Evolutionary conservation across 2,888 invertebrate genomes (phyloP).

Genomic region (Abrostola triplasia): DNA sequence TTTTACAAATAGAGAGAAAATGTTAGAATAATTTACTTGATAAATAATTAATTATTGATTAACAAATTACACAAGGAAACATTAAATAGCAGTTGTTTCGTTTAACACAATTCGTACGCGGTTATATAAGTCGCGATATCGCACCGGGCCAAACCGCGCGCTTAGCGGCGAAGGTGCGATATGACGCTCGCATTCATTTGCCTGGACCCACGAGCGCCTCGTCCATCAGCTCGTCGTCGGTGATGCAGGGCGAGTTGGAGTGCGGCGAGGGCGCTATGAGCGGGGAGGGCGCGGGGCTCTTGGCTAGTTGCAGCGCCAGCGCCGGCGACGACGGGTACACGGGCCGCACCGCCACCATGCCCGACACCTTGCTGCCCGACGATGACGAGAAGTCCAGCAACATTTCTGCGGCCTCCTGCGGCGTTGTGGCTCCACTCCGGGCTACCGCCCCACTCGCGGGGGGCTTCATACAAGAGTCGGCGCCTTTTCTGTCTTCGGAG

Average conservation of each 20-base stretch:
- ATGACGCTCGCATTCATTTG: conserved; percentile 85
- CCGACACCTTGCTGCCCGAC: conserved; percentile 87
- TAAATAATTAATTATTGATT: conserved; percentile 48
- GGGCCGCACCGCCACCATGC: conserved; percentile 87
- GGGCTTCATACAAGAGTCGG: conserved; percentile 84
- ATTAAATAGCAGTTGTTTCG: conserved; percentile 28
- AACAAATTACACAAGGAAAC: conserved; percentile 49
- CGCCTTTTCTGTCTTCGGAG: conserved; percentile 82
- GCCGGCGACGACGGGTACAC: conserved; percentile 89
- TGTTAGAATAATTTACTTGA: conserved; percentile 45
- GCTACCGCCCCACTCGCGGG: conserved; percentile 81
- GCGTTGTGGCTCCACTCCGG: conserved; percentile 82
- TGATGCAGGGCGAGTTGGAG: conserved; percentile 93
- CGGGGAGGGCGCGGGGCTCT: conserved; percentile 92
- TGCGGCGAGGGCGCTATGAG: conserved; percentile 90
- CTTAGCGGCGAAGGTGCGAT: neutral
- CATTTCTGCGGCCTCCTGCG: conserved; percentile 90
- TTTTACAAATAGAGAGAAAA: conserved; percentile 42
- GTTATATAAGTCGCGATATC: conserved; percentile 6
- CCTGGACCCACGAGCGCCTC: conserved; percentile 94
- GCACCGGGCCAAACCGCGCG: conserved; percentile 1
- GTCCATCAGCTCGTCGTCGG: conserved; percentile 97
- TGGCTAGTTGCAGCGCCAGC: conserved; percentile 92
- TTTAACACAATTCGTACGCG: conserved; percentile 24
- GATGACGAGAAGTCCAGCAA: conserved; percentile 90